Evolutionary conservation across 2,888 invertebrate genomes (phyloP).

Genomic region (Acrocyrtus sp.): DNA sequence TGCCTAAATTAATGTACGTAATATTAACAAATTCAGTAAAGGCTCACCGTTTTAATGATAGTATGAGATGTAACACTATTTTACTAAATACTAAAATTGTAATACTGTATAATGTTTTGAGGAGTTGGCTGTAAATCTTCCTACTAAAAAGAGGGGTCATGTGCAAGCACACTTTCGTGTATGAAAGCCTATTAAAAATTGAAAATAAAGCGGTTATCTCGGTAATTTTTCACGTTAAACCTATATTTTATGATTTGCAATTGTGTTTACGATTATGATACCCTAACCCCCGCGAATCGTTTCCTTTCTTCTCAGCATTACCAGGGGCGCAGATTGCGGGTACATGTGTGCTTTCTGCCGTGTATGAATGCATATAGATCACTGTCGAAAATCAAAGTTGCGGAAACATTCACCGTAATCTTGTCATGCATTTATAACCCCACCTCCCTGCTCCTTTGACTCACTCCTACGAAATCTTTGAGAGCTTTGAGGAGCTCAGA

Average conservation of each 20-base stretch:
- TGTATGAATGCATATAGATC: too few relatives aligned
- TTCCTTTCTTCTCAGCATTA: too few relatives aligned
- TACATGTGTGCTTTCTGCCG: too few relatives aligned
- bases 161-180: too few relatives aligned
- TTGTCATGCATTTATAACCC: constrained; percentile 29
- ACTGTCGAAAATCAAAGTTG: constrained; percentile 21
- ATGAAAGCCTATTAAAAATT: neutral
- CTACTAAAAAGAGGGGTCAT: neutral
- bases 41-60: too few relatives aligned
- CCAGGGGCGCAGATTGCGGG: too few relatives aligned
- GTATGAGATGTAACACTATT: neutral
- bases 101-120: neutral
- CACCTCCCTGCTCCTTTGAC: constrained; percentile 27
- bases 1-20: too few relatives aligned
- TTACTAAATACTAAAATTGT: neutral
- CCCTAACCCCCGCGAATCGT: neutral
- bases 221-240: neutral
- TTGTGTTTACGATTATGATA: neutral
- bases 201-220: neutral
- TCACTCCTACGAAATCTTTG: neutral
- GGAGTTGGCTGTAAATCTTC: too few relatives aligned
- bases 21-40: too few relatives aligned
- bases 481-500: neutral
- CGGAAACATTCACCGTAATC: constrained; percentile 47
- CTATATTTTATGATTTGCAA: neutral